phyloP scores from a whole-genome alignment of 2,888 invertebrate species.

The Aethes cnicana region DNA sequence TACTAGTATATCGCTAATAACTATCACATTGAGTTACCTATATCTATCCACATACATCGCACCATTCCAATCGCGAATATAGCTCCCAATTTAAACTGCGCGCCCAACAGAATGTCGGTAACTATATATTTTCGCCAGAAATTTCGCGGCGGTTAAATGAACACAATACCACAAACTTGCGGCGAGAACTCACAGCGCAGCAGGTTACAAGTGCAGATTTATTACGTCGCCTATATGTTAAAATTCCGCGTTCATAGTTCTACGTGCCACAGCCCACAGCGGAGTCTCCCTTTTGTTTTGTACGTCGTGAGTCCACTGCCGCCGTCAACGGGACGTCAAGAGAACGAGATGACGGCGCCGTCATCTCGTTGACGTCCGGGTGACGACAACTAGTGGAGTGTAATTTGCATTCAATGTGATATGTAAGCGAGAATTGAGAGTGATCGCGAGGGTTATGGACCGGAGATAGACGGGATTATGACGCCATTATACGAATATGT shows the following conservation, averaged over 20 bases:
- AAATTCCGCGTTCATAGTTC: slow-evolving; percentile 35
- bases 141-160: slow-evolving; percentile 5
- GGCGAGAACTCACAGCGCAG: slow-evolving; percentile 7
- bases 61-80: no score
- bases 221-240: slow-evolving; percentile 30
- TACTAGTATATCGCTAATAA: no score
- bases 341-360: no score
- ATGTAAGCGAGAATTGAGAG: slow-evolving; percentile 38
- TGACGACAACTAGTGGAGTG: slow-evolving; percentile 25
- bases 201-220: slow-evolving; percentile 15
- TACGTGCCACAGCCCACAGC: slow-evolving; percentile 13
- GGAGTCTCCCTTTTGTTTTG: slow-evolving; percentile 16
- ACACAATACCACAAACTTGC: slow-evolving; percentile 2
- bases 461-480: slow-evolving; percentile 23
- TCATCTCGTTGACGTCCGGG: no score
- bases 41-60: no score
- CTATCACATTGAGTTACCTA: no score
- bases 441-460: slow-evolving; percentile 31
- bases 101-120: no score
- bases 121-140: slow-evolving; percentile 1
- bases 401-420: slow-evolving; percentile 53
- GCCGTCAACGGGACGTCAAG: no score
- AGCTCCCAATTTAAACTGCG: no score
- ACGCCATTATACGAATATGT: slow-evolving; percentile 12
- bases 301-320: no score